Base-by-base conservation (phyloP, 2,888 invertebrate species). In the Crossocerus cetratus region DNA sequence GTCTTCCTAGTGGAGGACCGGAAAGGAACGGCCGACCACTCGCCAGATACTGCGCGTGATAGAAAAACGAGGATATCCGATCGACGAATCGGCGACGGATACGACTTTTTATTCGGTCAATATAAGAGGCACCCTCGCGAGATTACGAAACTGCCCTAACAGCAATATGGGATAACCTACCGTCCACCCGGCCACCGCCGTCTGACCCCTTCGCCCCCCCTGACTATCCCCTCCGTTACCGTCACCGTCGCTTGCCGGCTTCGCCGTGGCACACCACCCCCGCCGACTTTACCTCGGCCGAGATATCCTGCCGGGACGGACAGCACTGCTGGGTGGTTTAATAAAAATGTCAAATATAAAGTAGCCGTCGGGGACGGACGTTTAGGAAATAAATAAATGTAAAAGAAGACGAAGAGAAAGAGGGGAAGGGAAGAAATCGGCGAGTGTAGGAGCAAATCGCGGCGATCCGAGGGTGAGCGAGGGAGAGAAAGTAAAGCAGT, bases 311-410 rank as follows among this genome's bases (percentile, higher is more conserved):
- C 74, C 65, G 81, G 77, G 70, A 61, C 68, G 77, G 82, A 80
- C 78, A 77, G 66, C 74, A 61, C 73, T 72, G 78, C 70, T 78
- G 81, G 87, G 78, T 73, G 84, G 84, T 90, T 90, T 90, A 90
- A 90, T 90, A 90, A 90, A 90, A 90, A 90, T 87, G 90, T 90
- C 90, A 90, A 89, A 90, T 89, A 89, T 88, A 89, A 89, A 90
- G 87, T 89, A 87, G 87, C 89, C 89, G 82, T 85, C 86, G 86
- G 87, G 87, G 84, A 87, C 83, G 87, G 89, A 89, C 89, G 86
- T 86, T 87, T 86, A 84, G 85, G 85, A 88, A 88, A 88, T 87
- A 89, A 90, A 89, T 89, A 88, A 90, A 88, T 87, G 88, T 86
- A 87, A 86, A 85, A 83, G 84, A 85, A 80, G 72, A 73, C 65